Evolutionary conservation across 2,113 vertebrate genomes (phyloP).

Genomic region (Hypomesus transpacificus): DNA sequence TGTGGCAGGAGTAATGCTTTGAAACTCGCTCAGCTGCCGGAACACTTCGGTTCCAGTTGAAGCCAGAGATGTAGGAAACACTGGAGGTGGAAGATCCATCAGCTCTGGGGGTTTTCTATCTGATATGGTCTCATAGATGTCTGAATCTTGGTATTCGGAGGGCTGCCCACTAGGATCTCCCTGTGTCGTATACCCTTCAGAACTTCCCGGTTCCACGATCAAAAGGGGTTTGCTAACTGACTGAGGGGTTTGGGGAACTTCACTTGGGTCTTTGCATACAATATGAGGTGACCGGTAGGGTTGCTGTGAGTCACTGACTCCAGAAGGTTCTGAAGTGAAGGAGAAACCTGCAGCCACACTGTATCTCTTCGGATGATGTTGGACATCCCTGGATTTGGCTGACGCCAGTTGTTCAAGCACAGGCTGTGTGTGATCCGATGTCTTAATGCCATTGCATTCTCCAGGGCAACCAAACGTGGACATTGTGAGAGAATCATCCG

Average conservation of each 20-base stretch:
- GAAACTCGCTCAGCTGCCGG: neutral
- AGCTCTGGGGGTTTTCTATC: constrained; percentile 33
- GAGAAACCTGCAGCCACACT: neutral
- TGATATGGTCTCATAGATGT: constrained; percentile 52
- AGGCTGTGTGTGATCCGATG: constrained; percentile 8
- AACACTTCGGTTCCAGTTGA: accelerated
- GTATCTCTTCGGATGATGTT: neutral
- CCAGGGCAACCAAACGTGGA: constrained; percentile 55
- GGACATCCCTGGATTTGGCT: neutral
- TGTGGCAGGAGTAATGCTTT: neutral
- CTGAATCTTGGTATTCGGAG: constrained; percentile 31
- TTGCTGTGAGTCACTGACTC: neutral
- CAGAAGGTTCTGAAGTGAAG: neutral
- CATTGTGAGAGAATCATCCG: constrained; percentile 29
- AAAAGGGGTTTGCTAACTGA: neutral
- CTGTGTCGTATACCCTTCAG: neutral
- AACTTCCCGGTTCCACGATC: neutral
- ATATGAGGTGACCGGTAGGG: neutral
- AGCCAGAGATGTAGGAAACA: neutral
- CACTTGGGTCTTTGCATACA: constrained; percentile 7
- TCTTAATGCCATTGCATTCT: constrained; percentile 18
- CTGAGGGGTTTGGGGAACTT: no score
- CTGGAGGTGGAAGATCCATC: neutral
- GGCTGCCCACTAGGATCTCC: constrained; percentile 16
- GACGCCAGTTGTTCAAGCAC: neutral